Percentiles rank a stretch among this genome's conserved stretches.
phyloP scores from a whole-genome alignment of 2,113 vertebrate species.

The Entelurus aequoreus region DNA sequence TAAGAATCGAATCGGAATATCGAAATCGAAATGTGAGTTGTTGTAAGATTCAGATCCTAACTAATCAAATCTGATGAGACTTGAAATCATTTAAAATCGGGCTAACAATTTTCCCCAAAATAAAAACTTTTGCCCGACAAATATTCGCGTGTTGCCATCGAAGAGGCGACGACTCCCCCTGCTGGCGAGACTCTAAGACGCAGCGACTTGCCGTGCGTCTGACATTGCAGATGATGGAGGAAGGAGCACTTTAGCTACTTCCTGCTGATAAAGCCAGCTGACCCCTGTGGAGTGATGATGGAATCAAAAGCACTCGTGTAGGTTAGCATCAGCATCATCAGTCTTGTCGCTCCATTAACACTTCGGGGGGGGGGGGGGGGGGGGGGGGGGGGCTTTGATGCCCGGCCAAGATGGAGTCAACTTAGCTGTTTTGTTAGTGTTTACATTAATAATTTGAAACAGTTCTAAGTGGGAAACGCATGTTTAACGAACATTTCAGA shows the following conservation, averaged over 20 bases:
- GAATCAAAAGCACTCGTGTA: slow-evolving; percentile 84
- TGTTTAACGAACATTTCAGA: no score
- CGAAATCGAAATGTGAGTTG: no score
- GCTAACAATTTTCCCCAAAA: no score
- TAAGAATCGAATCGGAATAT: no score
- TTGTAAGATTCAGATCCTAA: no score
- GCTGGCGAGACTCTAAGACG: no score
- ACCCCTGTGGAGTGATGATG: slow-evolving; percentile 77
- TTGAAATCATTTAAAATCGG: no score
- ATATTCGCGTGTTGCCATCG: no score
- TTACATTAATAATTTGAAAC: not conserved
- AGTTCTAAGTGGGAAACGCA: not conserved
- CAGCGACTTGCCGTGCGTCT: slow-evolving; percentile 42
- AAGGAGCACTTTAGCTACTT: slow-evolving; percentile 97
- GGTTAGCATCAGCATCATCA: slow-evolving; percentile 83
- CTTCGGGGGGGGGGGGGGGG: not conserved
- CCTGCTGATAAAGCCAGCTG: slow-evolving; percentile 84
- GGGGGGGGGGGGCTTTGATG: slow-evolving; percentile 20
- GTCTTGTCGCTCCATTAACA: slow-evolving; percentile 76
- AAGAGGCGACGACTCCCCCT: no score
- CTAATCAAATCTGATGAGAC: no score
- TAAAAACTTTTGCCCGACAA: no score
- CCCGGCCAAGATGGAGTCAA: slow-evolving; percentile 39
- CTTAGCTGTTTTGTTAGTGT: not conserved
- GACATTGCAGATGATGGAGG: slow-evolving; percentile 92